Evolutionary conservation across 2,113 vertebrate genomes (phyloP).

Genomic region (Erinaceus europaeus): DNA sequence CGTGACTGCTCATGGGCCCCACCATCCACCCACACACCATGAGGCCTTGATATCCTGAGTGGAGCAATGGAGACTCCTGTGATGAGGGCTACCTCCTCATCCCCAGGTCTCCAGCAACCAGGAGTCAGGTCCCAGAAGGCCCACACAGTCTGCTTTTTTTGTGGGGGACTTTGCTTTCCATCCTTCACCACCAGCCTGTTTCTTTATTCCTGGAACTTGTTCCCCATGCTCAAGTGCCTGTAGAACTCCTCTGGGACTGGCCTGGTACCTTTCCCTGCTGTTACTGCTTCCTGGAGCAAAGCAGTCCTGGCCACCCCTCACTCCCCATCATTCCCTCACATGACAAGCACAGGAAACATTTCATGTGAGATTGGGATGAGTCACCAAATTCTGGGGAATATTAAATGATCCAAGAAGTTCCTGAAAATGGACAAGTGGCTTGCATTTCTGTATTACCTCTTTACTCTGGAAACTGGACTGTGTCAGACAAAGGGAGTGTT

Average conservation of each 20-base stretch:
- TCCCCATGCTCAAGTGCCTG: background rate
- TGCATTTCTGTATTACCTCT: background rate
- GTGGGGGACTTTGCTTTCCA: background rate
- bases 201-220: background rate
- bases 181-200: background rate
- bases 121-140: accelerated
- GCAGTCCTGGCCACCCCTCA: accelerated
- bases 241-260: background rate
- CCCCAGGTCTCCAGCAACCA: background rate
- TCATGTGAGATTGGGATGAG: background rate
- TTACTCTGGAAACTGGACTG: slow-evolving; percentile 50
- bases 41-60: background rate
- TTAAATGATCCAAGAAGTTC: background rate
- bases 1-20: background rate
- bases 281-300: background rate
- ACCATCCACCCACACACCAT: background rate
- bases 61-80: background rate
- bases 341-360: background rate
- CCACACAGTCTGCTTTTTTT: too few species aligned
- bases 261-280: background rate
- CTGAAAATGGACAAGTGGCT: background rate
- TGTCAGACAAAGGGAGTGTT: slow-evolving; percentile 30
- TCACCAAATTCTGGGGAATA: slow-evolving; percentile 21
- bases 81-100: background rate
- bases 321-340: background rate